Percentiles rank a stretch among this genome's conserved stretches.
Conservation (phyloP, 53 echinoderm and acorn worm genomes). For the Paracentrotus lividus region DNA sequence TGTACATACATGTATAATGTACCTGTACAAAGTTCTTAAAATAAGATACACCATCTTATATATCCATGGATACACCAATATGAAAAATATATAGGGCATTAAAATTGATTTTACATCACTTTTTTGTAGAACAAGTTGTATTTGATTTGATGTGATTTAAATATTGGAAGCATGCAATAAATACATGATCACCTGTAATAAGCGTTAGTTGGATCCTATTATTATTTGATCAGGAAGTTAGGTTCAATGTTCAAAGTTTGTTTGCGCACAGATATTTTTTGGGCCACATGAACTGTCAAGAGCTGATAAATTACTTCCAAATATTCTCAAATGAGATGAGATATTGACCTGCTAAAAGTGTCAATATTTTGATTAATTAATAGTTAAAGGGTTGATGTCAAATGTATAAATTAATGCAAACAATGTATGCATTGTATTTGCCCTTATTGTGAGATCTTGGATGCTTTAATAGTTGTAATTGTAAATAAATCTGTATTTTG, state of each 20-base stretch:
- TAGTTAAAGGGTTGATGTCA: background rate
- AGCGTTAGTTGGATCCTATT: background rate
- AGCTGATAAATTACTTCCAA: background rate
- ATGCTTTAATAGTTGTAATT: too few relatives aligned
- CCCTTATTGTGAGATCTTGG: too few relatives aligned
- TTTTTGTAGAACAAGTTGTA: background rate
- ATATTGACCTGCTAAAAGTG: background rate
- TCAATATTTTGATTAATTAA: background rate
- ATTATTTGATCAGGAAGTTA: background rate
- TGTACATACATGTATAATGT: too few relatives aligned
- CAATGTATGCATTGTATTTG: background rate
- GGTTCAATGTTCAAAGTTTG: constrained; percentile 38
- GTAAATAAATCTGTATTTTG: too few relatives aligned
- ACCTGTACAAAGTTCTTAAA: too few relatives aligned
- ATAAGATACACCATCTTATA: too few relatives aligned
- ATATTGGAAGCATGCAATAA: background rate
- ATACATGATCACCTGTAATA: background rate
- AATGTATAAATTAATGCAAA: background rate
- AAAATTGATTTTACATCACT: background rate
- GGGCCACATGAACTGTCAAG: background rate
- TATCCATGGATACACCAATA: too few relatives aligned
- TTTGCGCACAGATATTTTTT: constrained; percentile 14
- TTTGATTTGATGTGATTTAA: background rate
- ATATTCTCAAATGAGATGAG: background rate
- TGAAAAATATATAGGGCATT: background rate